Evolutionary conservation across 2,888 invertebrate genomes (phyloP).

Genomic region (Nephrotoma flavescens): DNA sequence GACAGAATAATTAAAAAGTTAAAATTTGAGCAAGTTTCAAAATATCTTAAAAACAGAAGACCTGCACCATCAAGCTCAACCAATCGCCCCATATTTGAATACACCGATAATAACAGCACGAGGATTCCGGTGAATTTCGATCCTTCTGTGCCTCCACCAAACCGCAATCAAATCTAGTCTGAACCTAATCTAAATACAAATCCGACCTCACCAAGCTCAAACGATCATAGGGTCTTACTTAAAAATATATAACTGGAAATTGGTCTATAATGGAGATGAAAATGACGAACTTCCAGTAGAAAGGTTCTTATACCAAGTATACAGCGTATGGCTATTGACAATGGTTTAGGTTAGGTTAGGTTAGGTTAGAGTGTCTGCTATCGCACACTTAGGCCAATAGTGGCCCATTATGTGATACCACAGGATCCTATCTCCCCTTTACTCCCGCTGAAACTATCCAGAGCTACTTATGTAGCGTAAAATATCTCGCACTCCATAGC

Average conservation of each 20-base stretch:
- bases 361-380: too few species aligned
- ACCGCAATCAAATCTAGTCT: too few species aligned
- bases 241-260: background rate
- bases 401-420: too few species aligned
- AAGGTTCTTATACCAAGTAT: background rate
- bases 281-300: background rate
- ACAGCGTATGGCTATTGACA: background rate
- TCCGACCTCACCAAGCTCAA: background rate
- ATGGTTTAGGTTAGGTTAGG: background rate
- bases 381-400: too few species aligned
- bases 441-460: too few species aligned
- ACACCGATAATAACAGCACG: background rate
- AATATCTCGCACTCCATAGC: too few species aligned
- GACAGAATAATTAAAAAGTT: background rate
- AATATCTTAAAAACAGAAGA: background rate
- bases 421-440: too few species aligned
- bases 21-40: too few species aligned
- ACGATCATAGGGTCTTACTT: background rate
- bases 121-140: background rate
- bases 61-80: too few species aligned
- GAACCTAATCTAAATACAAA: background rate
- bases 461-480: too few species aligned
- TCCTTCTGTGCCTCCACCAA: background rate
- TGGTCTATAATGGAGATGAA: background rate
- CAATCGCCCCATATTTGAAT: too few species aligned